These are phyloP conservation scores for Pseudomyrmex concolor DNA, from an alignment of 1,140 invertebrate genomes.

Conservation along the genomic window DNA sequence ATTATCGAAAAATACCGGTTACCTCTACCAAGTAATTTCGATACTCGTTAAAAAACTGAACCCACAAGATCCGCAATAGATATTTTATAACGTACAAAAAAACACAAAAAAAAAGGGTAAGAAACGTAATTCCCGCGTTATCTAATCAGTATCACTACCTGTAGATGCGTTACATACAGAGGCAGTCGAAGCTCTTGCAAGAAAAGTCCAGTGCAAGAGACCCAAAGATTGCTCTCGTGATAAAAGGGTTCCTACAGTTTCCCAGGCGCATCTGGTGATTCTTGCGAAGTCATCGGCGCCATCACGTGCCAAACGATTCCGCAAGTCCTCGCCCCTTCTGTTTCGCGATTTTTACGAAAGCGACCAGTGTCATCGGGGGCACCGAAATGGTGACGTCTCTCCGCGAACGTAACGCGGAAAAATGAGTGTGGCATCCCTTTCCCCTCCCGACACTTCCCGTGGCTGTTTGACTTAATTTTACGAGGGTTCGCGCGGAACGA, in stretches of 20 bases:
- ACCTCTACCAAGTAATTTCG: background rate
- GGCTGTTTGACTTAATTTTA: slow-evolving; percentile 82
- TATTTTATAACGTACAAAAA: background rate
- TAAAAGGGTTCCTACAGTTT: background rate
- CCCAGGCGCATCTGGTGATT: background rate
- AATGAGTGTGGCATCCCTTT: slow-evolving; percentile 62
- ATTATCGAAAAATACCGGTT: background rate
- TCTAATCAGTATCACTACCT: background rate
- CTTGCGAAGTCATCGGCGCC: slow-evolving; percentile 63
- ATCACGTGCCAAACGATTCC: slow-evolving; percentile 58
- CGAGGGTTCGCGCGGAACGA: slow-evolving; percentile 75
- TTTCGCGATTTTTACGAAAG: slow-evolving; percentile 47
- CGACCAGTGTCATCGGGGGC: slow-evolving; percentile 58
- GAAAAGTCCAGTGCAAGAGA: background rate
- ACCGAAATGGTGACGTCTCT: slow-evolving; percentile 54
- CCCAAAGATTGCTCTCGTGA: background rate
- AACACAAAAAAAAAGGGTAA: slow-evolving; percentile 6
- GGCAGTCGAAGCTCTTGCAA: background rate
- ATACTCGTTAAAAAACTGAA: background rate
- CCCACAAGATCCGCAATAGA: background rate
- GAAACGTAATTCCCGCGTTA: background rate
- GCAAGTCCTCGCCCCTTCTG: slow-evolving; percentile 19
- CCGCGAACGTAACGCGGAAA: slow-evolving; percentile 65
- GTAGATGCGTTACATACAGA: slow-evolving; percentile 4
- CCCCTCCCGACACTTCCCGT: slow-evolving; percentile 65